Evolutionary conservation across 2,113 vertebrate genomes (phyloP), one percentile per base, ranked within the genome.

Genomic region (Colossoma macropomum): DNA sequence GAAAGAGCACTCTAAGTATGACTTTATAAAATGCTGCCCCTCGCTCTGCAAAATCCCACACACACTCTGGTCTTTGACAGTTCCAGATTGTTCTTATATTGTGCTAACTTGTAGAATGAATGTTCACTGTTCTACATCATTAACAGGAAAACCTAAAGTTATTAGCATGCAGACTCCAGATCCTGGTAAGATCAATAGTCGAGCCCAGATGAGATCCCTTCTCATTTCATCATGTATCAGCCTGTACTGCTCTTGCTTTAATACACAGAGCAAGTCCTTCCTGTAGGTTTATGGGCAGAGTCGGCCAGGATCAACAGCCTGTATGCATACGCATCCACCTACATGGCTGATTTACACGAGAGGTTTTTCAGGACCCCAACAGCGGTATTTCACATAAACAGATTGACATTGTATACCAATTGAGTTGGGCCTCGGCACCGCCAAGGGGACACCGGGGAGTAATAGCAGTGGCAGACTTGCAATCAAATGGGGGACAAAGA

Each of bases 301-400:
- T 66, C 77, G 28, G 28, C 48, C 16, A 45, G 79, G 79, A 84
- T 68, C 79, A 34, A 19, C 25, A 66, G 54, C 72, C n/a, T 66
- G 60, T 63, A 34, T 38, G 52, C 59, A 56, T 50, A 48, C 48
- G 17, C 38, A 23, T 73, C 38, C 19, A 27, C 77, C 71, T 21
- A 32, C 25, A 3, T 27, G 30, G 32, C 13, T 72, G 74, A 88
- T 88, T 86, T 79, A 85, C 60, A 66, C 32, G 16, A 4, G 28
- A 27, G 82, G 45, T 50, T 60, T 52, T 75, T 63, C 85, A 30
- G 75, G 45, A 77, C 72, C 34, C 75, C 69, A 38, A 32, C 38
- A 45, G 81, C 50, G 28, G 45, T 79, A 73, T 71, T 82, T 86
- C 82, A 82, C 48, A 7, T 41, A 65, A 88, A 89, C 85, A 86